A percentile compares a stretch with the other conserved stretches of the same genome.
phyloP scores from a whole-genome alignment of 1,140 invertebrate genomes.

The Pachypsylla venusta region DNA sequence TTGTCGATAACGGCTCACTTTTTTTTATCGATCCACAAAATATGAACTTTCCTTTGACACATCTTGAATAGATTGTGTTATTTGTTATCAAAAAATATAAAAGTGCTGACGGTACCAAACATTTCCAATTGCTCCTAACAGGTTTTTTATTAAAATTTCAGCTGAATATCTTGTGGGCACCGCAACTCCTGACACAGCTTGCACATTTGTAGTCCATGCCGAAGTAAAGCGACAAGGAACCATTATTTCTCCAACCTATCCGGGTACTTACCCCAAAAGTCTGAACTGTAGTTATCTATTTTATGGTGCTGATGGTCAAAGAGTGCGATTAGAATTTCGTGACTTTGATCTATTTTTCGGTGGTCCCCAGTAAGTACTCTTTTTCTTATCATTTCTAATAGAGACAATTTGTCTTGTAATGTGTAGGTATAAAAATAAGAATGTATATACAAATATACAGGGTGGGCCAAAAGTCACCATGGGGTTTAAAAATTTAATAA shows the following conservation, averaged over 20 bases:
- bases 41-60: too few species aligned
- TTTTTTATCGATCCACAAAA: too few species aligned
- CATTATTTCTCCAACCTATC: slow-evolving; percentile 94
- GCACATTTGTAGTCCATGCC: slow-evolving; percentile 66
- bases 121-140: too few species aligned
- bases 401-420: too few species aligned
- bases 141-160: too few species aligned
- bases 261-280: slow-evolving; percentile 95
- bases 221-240: slow-evolving; percentile 63
- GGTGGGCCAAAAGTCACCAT: too few species aligned
- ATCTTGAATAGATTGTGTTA: too few species aligned
- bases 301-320: slow-evolving; percentile 71
- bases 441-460: too few species aligned
- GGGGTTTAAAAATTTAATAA: too few species aligned
- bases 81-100: background rate
- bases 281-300: slow-evolving; percentile 86
- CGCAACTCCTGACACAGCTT: slow-evolving; percentile 55
- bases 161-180: slow-evolving; percentile 84
- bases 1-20: too few species aligned
- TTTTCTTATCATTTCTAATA: slow-evolving; percentile 8
- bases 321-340: slow-evolving; percentile 89
- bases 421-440: too few species aligned
- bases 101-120: too few species aligned
- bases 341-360: slow-evolving; percentile 99
- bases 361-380: slow-evolving; percentile 82